These are phyloP conservation scores for Bimastos eiseni DNA, from an alignment of 2,888 invertebrate species.

Conservation along the genomic window DNA sequence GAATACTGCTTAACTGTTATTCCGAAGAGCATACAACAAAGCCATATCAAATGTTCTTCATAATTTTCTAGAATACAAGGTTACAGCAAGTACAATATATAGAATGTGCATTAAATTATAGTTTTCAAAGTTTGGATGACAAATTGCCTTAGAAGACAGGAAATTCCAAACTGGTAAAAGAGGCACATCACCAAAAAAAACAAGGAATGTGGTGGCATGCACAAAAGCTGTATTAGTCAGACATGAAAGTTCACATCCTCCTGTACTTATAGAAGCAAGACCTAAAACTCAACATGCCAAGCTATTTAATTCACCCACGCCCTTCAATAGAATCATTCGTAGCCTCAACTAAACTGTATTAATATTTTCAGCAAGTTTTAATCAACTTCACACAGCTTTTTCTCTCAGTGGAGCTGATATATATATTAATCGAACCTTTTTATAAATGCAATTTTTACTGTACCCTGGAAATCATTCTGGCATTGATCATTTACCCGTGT, in stretches of 20 bases:
- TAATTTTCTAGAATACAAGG: conserved; percentile 13
- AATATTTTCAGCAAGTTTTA: not conserved
- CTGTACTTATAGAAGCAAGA: not conserved
- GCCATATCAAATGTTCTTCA: conserved; percentile 13
- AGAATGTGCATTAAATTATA: conserved; percentile 9
- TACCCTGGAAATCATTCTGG: not conserved
- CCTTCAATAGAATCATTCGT: not conserved
- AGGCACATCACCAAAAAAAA: conserved; percentile 8
- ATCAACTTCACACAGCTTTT: conserved; percentile 3
- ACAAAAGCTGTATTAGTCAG: not conserved
- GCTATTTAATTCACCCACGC: not conserved
- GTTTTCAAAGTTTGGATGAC: conserved; percentile 10
- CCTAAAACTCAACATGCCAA: conserved; percentile 6
- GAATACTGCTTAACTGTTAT: conserved; percentile 5
- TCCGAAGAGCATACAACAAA: conserved; percentile 6
- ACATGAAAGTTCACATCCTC: not conserved
- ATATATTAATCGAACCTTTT: not conserved
- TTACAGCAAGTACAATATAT: conserved; percentile 13
- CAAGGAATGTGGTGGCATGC: conserved; percentile 13
- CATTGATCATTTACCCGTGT: not conserved
- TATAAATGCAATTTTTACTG: not conserved
- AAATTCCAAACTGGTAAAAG: conserved; percentile 13
- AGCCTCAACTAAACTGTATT: not conserved
- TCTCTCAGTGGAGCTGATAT: not conserved
- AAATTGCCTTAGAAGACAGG: not conserved